Conservation (phyloP, 2,888 invertebrate genomes). For the Acutogordius australiensis region DNA sequence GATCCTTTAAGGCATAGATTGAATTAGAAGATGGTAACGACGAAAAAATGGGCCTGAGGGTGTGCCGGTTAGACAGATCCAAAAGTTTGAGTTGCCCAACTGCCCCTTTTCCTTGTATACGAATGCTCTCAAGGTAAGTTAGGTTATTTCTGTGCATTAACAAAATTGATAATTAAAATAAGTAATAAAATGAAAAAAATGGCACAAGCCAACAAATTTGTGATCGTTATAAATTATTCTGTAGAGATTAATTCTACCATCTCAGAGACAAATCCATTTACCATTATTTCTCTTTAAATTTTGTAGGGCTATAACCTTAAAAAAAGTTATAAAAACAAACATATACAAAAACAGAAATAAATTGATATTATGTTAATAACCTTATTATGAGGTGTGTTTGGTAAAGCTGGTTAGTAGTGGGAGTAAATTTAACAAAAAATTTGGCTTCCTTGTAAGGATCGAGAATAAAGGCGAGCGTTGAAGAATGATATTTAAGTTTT, state of each 20-base stretch:
- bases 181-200: not conserved
- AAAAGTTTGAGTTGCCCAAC: not conserved
- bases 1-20: too few species aligned
- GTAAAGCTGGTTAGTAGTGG: not conserved
- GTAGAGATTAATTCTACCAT: too few species aligned
- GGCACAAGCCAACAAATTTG: not conserved
- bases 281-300: too few species aligned
- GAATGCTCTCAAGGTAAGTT: not conserved
- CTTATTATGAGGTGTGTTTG: not conserved
- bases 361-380: too few species aligned
- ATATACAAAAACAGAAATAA: too few species aligned
- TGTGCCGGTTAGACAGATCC: not conserved
- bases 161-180: too few species aligned
- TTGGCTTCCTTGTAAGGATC: not conserved
- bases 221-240: not conserved
- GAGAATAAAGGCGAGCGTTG: not conserved
- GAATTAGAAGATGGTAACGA: too few species aligned
- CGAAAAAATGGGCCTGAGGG: not conserved
- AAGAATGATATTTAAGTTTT: not conserved
- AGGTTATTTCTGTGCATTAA: not conserved
- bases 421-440: slow-evolving; percentile 1
- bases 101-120: not conserved
- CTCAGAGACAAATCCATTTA: too few species aligned
- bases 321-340: too few species aligned
- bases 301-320: too few species aligned